Conservation (phyloP, 2,113 vertebrate genomes). For the Odontesthes bonariensis region DNA sequence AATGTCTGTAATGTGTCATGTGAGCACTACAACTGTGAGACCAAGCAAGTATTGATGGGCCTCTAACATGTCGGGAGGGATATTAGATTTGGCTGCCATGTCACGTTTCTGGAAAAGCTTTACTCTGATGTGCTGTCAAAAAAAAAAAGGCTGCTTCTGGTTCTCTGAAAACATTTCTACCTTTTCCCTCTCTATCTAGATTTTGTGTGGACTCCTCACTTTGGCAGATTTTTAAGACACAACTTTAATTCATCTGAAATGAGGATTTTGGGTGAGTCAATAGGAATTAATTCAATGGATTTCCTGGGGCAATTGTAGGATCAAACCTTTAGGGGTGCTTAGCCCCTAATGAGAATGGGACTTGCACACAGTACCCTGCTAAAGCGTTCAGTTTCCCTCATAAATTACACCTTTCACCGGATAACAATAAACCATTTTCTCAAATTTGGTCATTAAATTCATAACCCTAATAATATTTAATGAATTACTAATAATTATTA, state of each 20-base stretch:
- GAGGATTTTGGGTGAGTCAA: slow-evolving; percentile 43
- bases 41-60: slow-evolving; percentile 68
- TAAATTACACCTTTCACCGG: too few species aligned
- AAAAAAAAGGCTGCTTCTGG: slow-evolving; percentile 36
- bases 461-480: too few species aligned
- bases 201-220: slow-evolving; percentile 17
- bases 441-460: too few species aligned
- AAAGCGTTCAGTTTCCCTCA: too few species aligned
- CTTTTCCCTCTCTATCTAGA: slow-evolving; percentile 37
- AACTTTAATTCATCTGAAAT: slow-evolving; percentile 36
- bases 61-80: slow-evolving; percentile 60
- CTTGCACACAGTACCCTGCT: too few species aligned
- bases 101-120: slow-evolving; percentile 60
- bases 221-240: slow-evolving; percentile 26
- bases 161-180: slow-evolving; percentile 41
- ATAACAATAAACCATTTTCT: too few species aligned
- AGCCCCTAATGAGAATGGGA: too few species aligned
- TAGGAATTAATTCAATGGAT: slow-evolving; percentile 29
- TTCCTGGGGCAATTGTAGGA: neutral
- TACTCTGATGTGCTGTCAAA: slow-evolving; percentile 70
- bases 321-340: too few species aligned
- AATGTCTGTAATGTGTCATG: slow-evolving; percentile 66
- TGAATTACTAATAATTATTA: too few species aligned
- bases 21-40: slow-evolving; percentile 73
- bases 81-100: slow-evolving; percentile 75